Base-by-base conservation (phyloP, 2,888 invertebrate genomes). In the Salpingus planirostris region DNA sequence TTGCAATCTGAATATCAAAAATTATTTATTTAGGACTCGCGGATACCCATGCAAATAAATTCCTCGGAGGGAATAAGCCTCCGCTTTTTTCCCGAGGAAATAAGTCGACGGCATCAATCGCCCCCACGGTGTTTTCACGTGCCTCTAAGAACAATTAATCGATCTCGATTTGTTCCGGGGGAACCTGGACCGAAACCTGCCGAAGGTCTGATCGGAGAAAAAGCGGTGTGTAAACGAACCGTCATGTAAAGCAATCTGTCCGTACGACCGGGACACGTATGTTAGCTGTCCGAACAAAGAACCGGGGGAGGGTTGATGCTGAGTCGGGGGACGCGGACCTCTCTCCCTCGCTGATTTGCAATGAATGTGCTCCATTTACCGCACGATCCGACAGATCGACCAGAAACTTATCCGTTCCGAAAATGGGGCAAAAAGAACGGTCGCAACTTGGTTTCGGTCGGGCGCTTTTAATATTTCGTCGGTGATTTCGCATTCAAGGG, bases 281-380 rank as follows among this genome's bases (percentile, higher is more conserved):
- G n/a, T n/a, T n/a, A n/a, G n/a, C n/a, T n/a, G n/a, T n/a, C n/a
- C 22, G 14, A 29, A 29, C 29, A 29, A 29, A 29, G 27, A 14
- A 13, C 5, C 5, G 8, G 12, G 6, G n/a, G n/a, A n/a, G n/a
- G n/a, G n/a, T n/a, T n/a, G 6, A 5, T 29, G 29, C 29, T 29
- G 29, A 29, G 12, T 23, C 29, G 29, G 8, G 11, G 8, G 23
- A 15, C 11, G 29, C 23, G 13, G 10, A 33, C 32, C 33, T 35
- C 42, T 43, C 36, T 37, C n/a, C n/a, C 40, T 42, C 44, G 36
- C 44, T 47, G 52, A 54, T 52, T 50, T 49, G 50, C 46, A 49
- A 50, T 47, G 42, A 50, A 50, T 48, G 47, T 43, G 46, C 38
- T 40, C 47, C 44, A 53, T 52, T 54, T 52, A 41, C 44, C 23